phyloP scores from a whole-genome alignment of 2,888 invertebrate species.

The Scaeva pyrastri region DNA sequence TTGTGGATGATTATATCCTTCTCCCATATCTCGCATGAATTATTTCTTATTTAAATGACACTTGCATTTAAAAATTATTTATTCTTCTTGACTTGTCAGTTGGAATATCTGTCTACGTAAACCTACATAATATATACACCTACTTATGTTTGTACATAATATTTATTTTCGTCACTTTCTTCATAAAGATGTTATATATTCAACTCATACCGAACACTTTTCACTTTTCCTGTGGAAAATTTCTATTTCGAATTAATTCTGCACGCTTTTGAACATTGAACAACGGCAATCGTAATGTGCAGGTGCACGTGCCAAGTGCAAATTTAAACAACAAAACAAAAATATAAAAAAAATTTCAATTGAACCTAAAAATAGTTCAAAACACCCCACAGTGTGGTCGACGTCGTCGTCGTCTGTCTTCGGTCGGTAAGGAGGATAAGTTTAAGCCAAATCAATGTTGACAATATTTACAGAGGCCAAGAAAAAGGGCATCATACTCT shows the following conservation, averaged over 20 bases:
- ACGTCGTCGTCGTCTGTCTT: neutral
- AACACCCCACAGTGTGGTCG: slow-evolving; percentile 14
- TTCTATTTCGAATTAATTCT: slow-evolving; percentile 48
- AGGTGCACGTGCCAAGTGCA: slow-evolving; percentile 38
- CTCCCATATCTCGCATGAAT: neutral
- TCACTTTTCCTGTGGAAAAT: slow-evolving; percentile 31
- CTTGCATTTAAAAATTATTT: slow-evolving; percentile 31
- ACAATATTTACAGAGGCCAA: slow-evolving; percentile 14
- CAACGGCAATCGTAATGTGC: slow-evolving; percentile 15
- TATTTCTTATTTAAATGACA: slow-evolving; percentile 44
- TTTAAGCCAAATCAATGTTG: neutral
- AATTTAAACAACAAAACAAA: slow-evolving; percentile 25
- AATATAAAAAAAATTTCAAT: slow-evolving; percentile 15
- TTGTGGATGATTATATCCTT: neutral
- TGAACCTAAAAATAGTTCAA: slow-evolving; percentile 49
- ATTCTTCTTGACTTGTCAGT: neutral
- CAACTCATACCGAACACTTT: too few relatives aligned
- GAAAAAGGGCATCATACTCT: slow-evolving; percentile 19
- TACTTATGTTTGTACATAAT: too few relatives aligned
- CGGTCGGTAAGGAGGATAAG: too few relatives aligned
- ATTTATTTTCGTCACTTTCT: slow-evolving; percentile 28
- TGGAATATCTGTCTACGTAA: neutral
- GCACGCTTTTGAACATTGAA: slow-evolving; percentile 47
- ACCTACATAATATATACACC: neutral
- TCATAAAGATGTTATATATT: slow-evolving; percentile 32